Evolutionary conservation across 2,113 vertebrate species (phyloP).

Genomic region (Osmerus mordax): DNA sequence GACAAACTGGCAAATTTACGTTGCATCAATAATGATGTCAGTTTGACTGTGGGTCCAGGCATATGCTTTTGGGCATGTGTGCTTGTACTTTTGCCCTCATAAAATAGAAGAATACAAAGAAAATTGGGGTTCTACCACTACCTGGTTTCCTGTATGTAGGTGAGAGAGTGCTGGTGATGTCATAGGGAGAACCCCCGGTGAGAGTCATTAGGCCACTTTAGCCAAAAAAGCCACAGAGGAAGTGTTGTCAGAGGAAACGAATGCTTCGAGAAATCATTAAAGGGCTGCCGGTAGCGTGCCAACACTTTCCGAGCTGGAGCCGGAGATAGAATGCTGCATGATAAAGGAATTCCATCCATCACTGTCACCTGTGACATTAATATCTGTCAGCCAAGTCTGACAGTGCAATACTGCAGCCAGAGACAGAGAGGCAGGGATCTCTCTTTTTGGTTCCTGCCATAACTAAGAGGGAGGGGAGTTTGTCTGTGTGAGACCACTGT

Average conservation of each 20-base stretch:
- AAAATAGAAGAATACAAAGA: no score
- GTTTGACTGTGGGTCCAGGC: not conserved
- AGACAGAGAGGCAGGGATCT: slow-evolving; percentile 50
- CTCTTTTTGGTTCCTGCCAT: slow-evolving; percentile 30
- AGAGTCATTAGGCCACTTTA: slow-evolving; percentile 41
- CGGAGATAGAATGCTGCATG: slow-evolving; percentile 61
- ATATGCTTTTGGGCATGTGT: not conserved
- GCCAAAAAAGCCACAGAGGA: slow-evolving; percentile 54
- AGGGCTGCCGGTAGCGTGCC: slow-evolving; percentile 57
- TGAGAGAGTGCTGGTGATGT: not conserved
- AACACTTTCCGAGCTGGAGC: slow-evolving; percentile 57
- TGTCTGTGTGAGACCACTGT: not conserved
- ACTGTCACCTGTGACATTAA: slow-evolving; percentile 63
- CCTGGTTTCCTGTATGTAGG: not conserved
- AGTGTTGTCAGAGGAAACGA: slow-evolving; percentile 57
- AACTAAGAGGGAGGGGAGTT: not conserved
- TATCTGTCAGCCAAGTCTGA: slow-evolving; percentile 66
- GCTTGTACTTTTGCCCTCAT: not conserved
- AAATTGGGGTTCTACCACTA: no score
- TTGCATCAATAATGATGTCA: not conserved
- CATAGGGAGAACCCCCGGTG: slow-evolving; percentile 6
- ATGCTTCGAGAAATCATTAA: slow-evolving; percentile 68
- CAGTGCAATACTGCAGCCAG: slow-evolving; percentile 56
- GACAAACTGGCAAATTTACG: not conserved
- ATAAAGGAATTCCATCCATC: slow-evolving; percentile 71